Evolutionary conservation across 2,797 vertebrate species (phyloP).

Genomic region (Tapera naevia): DNA sequence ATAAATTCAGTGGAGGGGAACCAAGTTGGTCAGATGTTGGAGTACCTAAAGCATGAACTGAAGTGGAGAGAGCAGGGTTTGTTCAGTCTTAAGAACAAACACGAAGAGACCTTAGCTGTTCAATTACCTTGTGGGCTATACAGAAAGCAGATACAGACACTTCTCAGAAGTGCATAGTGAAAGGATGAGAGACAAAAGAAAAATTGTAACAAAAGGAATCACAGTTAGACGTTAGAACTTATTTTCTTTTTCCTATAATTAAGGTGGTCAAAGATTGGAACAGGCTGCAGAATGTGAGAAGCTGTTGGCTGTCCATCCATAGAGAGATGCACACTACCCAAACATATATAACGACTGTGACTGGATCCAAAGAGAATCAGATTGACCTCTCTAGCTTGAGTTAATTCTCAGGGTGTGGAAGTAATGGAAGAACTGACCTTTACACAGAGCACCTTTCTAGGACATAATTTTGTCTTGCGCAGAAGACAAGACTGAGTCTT

Average conservation of each 20-base stretch:
- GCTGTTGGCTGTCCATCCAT: not conserved
- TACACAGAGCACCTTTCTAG: not conserved
- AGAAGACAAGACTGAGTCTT: not conserved
- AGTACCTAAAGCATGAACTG: rapidly evolving
- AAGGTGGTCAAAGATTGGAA: not conserved
- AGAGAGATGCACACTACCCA: not conserved
- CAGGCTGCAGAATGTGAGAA: not conserved
- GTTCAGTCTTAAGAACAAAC: not conserved
- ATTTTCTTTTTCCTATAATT: not conserved
- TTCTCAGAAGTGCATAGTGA: not conserved
- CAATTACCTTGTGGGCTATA: not conserved
- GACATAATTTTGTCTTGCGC: not conserved
- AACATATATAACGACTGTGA: not conserved
- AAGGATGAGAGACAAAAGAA: not conserved
- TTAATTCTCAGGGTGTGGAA: not conserved
- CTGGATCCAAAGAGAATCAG: not conserved
- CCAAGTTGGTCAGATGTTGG: not conserved
- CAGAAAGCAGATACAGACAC: not conserved
- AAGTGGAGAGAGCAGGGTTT: not conserved
- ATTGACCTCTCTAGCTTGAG: not conserved
- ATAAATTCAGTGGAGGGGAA: not conserved
- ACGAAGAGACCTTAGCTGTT: not conserved
- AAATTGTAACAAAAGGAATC: not conserved
- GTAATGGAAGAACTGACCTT: not conserved
- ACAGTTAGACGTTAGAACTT: not conserved